A percentile compares a stretch with the other conserved stretches of the same genome.
phyloP scores from a whole-genome alignment of 92 coral and sea anemone genomes.

The Galaxea fascicularis region DNA sequence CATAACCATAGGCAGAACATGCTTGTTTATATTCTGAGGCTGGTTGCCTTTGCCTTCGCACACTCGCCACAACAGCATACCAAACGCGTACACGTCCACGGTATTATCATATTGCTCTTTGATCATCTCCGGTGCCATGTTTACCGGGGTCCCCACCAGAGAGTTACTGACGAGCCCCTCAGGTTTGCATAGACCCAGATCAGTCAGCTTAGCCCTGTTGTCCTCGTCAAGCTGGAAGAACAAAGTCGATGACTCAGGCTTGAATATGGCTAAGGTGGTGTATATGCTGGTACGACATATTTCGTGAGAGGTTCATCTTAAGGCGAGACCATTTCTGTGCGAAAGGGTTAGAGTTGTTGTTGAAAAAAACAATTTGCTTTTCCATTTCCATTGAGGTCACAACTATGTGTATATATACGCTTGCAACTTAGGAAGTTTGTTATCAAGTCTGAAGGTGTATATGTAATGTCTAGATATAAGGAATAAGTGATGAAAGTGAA shows the following conservation, averaged over 20 bases:
- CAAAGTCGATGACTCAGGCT: not conserved
- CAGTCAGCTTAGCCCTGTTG: conserved; percentile 71
- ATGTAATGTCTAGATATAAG: too few relatives aligned
- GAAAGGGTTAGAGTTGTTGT: too few relatives aligned
- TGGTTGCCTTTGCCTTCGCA: conserved; percentile 81
- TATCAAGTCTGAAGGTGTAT: too few relatives aligned
- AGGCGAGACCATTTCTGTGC: too few relatives aligned
- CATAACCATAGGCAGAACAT: conserved; percentile 70
- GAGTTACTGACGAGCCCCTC: conserved; percentile 65
- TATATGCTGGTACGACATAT: too few relatives aligned
- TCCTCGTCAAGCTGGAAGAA: conserved; percentile 60
- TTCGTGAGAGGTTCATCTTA: too few relatives aligned
- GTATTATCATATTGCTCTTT: conserved; percentile 57
- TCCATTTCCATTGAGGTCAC: too few relatives aligned
- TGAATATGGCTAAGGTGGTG: too few relatives aligned
- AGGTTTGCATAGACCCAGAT: conserved; percentile 79
- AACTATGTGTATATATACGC: too few relatives aligned
- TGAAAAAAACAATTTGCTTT: too few relatives aligned
- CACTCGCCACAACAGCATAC: conserved; percentile 76
- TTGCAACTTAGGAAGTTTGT: too few relatives aligned
- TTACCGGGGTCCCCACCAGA: conserved; percentile 73
- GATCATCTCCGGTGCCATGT: conserved; percentile 86
- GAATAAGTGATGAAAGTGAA: too few relatives aligned
- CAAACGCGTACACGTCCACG: conserved; percentile 79
- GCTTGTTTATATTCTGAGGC: conserved; percentile 64